Evolutionary conservation across 2,888 invertebrate genomes (phyloP).

Genomic region (Cerceris ruficornis): DNA sequence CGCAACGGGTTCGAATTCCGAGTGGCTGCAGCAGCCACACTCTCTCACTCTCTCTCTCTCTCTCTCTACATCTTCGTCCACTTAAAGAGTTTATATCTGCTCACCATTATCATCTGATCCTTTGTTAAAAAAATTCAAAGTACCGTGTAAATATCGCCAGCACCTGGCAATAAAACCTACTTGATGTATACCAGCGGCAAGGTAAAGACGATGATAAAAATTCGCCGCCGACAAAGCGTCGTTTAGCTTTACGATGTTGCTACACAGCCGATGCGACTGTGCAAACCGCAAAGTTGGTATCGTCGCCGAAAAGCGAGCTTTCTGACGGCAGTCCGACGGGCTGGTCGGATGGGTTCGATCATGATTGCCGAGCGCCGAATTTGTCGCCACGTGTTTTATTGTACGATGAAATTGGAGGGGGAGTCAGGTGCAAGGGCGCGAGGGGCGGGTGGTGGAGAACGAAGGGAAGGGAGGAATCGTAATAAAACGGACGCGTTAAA

Average conservation of each 20-base stretch:
- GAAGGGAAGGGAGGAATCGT: conserved; percentile 58
- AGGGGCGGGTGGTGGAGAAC: conserved; percentile 5
- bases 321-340: conserved; percentile 32
- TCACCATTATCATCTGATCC: neutral
- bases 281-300: conserved; percentile 33
- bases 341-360: conserved; percentile 71
- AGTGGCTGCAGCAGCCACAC: conserved; percentile 4
- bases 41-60: conserved; percentile 33
- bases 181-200: too few species aligned
- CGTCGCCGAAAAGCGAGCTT: conserved; percentile 27
- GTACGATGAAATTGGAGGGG: conserved; percentile 75
- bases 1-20: conserved; percentile 66
- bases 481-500: conserved; percentile 78
- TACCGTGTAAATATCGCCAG: too few species aligned
- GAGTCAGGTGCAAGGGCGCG: conserved; percentile 44
- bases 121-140: too few species aligned
- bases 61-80: conserved; percentile 37
- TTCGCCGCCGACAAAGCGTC: neutral
- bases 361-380: conserved; percentile 78
- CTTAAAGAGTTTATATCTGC: conserved; percentile 7
- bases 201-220: too few species aligned
- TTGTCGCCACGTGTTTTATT: conserved; percentile 80
- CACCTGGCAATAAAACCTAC: too few species aligned
- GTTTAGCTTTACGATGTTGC: conserved; percentile 23
- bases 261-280: conserved; percentile 19